Percentiles rank a stretch among this genome's conserved stretches.
Conservation (phyloP, 2,888 invertebrate genomes). For the Drosophila kuntzei region DNA sequence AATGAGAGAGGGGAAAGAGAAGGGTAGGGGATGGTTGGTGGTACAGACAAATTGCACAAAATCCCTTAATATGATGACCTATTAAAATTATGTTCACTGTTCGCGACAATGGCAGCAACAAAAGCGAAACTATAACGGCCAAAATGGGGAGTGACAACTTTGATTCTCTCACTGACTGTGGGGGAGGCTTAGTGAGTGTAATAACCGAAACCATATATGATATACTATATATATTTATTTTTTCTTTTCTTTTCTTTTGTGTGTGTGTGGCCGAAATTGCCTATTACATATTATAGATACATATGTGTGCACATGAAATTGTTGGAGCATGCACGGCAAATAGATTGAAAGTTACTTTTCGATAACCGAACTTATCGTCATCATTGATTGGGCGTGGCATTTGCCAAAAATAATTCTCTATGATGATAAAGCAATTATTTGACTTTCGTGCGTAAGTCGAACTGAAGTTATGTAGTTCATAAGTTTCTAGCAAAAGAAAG, state of each 20-base stretch:
- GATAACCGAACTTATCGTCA: slow-evolving; percentile 17
- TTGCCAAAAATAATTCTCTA: slow-evolving; percentile 57
- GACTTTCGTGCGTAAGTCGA: slow-evolving; percentile 31
- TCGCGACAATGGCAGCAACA: slow-evolving; percentile 54
- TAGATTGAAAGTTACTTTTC: slow-evolving; percentile 56
- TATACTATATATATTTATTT: slow-evolving; percentile 11
- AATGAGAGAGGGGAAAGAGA: background rate
- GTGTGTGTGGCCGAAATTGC: slow-evolving; percentile 53
- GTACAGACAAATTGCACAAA: slow-evolving; percentile 66
- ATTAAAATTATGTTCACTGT: slow-evolving; percentile 73
- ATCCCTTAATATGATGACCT: slow-evolving; percentile 82
- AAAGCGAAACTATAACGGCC: slow-evolving; percentile 52
- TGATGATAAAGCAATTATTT: slow-evolving; percentile 73
- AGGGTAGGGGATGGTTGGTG: background rate
- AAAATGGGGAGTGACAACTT: slow-evolving; percentile 28
- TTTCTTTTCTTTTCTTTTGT: slow-evolving; percentile 7
- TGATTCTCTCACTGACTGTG: background rate
- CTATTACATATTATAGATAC: slow-evolving; percentile 51
- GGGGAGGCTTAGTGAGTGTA: slow-evolving; percentile 19
- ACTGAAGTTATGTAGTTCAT: slow-evolving; percentile 14
- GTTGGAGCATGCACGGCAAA: slow-evolving; percentile 34
- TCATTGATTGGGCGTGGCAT: slow-evolving; percentile 35
- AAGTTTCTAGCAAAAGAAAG: background rate
- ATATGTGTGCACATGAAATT: slow-evolving; percentile 33
- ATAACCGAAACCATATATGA: slow-evolving; percentile 30